These are phyloP conservation scores for Halotydeus destructor DNA, from an alignment of 1,140 invertebrate genomes.

Conservation along the genomic window DNA sequence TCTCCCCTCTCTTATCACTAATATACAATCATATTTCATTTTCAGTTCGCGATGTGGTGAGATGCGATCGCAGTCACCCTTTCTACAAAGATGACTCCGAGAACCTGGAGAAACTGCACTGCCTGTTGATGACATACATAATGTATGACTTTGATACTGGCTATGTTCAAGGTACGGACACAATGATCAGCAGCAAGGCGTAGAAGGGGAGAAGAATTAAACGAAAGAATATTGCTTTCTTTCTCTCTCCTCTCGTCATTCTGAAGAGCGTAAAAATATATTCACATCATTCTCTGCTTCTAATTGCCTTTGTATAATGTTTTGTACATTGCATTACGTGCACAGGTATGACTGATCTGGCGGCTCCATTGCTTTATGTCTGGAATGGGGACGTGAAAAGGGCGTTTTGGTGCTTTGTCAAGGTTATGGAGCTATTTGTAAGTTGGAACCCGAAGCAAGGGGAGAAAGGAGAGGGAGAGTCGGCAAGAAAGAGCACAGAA, in stretches of 20 bases:
- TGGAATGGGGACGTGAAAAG: conserved; percentile 75
- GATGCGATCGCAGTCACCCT: conserved; percentile 75
- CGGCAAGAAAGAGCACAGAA: too few species aligned
- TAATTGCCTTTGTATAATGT: background rate
- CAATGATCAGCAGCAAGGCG: too few species aligned
- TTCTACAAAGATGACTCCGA: conserved; percentile 78
- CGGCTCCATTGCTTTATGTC: conserved; percentile 75
- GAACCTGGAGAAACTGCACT: conserved; percentile 58
- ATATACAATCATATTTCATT: conserved; percentile 16
- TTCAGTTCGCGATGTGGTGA: conserved; percentile 85
- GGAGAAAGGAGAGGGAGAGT: too few species aligned
- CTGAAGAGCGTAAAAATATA: too few species aligned
- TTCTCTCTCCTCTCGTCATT: too few species aligned
- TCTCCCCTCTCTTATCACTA: conserved; percentile 1
- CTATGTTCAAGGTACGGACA: conserved; percentile 33
- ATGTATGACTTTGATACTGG: conserved; percentile 93
- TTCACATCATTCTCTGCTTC: too few species aligned
- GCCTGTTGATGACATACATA: conserved; percentile 96
- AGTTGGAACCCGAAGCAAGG: conserved; percentile 25
- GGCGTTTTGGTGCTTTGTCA: conserved; percentile 97
- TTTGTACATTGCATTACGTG: background rate
- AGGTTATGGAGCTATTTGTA: conserved; percentile 90
- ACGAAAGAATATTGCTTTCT: too few species aligned
- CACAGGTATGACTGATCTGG: conserved; percentile 80
- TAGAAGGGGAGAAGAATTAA: too few species aligned